Conservation (phyloP, 2,888 invertebrate genomes). For the Deilephila porcellus region DNA sequence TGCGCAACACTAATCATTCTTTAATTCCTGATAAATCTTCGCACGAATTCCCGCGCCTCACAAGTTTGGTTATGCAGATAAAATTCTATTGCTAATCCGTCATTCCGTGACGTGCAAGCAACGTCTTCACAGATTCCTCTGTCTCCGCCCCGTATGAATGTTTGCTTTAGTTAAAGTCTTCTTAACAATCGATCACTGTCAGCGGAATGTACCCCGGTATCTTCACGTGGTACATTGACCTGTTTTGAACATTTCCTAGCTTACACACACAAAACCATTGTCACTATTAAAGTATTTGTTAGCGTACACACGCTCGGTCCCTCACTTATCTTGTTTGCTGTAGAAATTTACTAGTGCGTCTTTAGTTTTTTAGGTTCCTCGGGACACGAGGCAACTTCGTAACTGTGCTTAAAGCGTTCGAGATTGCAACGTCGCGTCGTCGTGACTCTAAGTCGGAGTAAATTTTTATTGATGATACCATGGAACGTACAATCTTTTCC, state of each 20-base stretch:
- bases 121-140: constrained; percentile 64
- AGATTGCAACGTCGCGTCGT: constrained; percentile 24
- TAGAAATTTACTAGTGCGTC: constrained; percentile 55
- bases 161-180: constrained; percentile 76
- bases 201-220: constrained; percentile 61
- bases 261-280: constrained; percentile 62
- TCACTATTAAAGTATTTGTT: constrained; percentile 63
- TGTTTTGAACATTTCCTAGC: constrained; percentile 66
- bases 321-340: constrained; percentile 70
- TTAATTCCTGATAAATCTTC: neutral
- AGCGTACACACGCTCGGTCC: constrained; percentile 59
- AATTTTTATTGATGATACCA: constrained; percentile 35
- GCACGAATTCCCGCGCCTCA: constrained; percentile 22
- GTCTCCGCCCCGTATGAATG: constrained; percentile 61
- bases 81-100: constrained; percentile 50
- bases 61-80: constrained; percentile 29
- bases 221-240: constrained; percentile 78
- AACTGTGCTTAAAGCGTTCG: constrained; percentile 22
- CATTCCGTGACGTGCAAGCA: constrained; percentile 66
- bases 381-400: constrained; percentile 27
- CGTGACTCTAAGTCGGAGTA: constrained; percentile 18
- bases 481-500: constrained; percentile 42
- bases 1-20: neutral
- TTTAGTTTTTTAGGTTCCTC: constrained; percentile 32
- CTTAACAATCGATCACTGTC: constrained; percentile 81